phyloP scores from a whole-genome alignment of 2,113 vertebrate species.

The Cromileptes altivelis region DNA sequence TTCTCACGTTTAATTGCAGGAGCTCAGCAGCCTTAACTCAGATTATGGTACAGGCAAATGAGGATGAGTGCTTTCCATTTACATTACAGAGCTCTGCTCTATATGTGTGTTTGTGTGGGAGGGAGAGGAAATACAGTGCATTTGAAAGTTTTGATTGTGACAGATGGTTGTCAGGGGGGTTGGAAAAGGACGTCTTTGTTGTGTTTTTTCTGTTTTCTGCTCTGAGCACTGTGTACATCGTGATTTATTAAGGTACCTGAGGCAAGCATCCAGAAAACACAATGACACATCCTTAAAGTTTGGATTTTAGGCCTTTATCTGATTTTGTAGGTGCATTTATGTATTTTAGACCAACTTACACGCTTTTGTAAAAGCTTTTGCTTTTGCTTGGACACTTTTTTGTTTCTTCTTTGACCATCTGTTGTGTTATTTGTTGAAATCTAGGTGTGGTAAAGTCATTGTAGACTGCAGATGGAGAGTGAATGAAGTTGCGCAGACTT shows the following conservation, averaged over 20 bases:
- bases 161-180: slow-evolving; percentile 11
- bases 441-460: background rate
- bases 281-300: background rate
- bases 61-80: slow-evolving; percentile 40
- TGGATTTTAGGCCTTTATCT: background rate
- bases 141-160: slow-evolving; percentile 1
- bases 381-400: background rate
- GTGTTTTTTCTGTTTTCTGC: background rate
- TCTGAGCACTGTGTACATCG: background rate
- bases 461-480: background rate
- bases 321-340: background rate
- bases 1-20: slow-evolving; percentile 47
- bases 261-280: background rate
- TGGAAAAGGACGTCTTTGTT: slow-evolving; percentile 10
- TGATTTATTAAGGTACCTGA: background rate
- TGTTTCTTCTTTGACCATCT: background rate
- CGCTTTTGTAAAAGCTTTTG: background rate
- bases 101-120: background rate
- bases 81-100: slow-evolving; percentile 29
- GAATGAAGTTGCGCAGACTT: background rate
- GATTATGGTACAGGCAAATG: slow-evolving; percentile 42
- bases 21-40: slow-evolving; percentile 47
- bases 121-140: background rate
- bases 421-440: no score
- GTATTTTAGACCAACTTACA: background rate